Base-by-base conservation (phyloP, 2,797 vertebrate species). In the Falco concolor region DNA sequence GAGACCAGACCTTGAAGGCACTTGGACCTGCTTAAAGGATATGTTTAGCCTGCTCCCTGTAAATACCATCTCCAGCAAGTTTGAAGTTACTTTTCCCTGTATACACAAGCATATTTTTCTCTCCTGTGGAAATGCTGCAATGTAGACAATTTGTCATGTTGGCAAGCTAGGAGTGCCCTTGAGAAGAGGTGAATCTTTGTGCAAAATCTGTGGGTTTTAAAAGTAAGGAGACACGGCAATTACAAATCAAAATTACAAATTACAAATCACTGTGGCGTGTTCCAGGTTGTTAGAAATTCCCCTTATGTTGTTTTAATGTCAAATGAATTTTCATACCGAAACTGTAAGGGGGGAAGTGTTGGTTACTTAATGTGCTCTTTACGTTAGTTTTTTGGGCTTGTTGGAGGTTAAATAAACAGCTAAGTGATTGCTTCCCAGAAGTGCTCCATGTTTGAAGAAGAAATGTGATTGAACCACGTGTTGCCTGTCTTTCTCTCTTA, bases 71-170 rank as follows among this genome's bases (percentile, higher is more conserved):
- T 30, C 28, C 8, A 6, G 9, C 30, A 16, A 30, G 2, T n/a
- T 32, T 56, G 34, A 57, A 47, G 42, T 87, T 65, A 12, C 30
- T 42, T 86, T 59, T 27, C 18, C 23, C 9, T 4, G 1, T 36
- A 27, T 10, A 6, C 10, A 19, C 12, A 6, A 56, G 17, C 0
- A 0, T 20, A 8, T 3, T 44, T 60, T 82, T 59, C 49, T 45
- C 5, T 86, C 7, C 0, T 3, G n/a, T 45, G 47, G 57, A 52
- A 92, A 32, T 52, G 13, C 12, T 52, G 49, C 42, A 59, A 30
- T 0, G 2, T 10, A 81, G 69, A n/a, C 34, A 50, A 30, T 50
- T 50, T 32, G 15, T 85, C 24, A 44, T 2, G 2, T 9, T 83
- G 53, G 6, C n/a, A 78, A 61, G 24, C 10, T 8, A 8, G 22